Conservation (phyloP, 1,140 invertebrate genomes). For the Zaprionus ornatus region DNA sequence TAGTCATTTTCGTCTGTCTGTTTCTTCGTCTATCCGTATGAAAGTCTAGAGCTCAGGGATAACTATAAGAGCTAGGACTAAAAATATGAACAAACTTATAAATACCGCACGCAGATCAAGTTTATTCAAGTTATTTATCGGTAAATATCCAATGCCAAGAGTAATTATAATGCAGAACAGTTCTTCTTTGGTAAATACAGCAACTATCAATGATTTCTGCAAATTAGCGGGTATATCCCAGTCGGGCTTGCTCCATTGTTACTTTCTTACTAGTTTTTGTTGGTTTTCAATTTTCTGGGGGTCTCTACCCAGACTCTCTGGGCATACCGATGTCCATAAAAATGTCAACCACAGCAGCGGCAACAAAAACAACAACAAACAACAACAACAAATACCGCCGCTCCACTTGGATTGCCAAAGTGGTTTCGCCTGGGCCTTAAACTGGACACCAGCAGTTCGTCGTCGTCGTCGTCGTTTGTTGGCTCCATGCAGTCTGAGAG, state of each 20-base stretch:
- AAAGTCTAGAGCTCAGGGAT: too few relatives aligned
- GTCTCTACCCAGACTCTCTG: slow-evolving; percentile 19
- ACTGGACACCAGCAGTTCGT: slow-evolving; percentile 5
- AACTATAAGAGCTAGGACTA: too few relatives aligned
- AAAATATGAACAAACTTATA: too few relatives aligned
- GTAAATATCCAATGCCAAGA: too few relatives aligned
- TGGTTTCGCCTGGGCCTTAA: slow-evolving; percentile 36
- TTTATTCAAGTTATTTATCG: too few relatives aligned
- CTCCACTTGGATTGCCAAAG: slow-evolving; percentile 47
- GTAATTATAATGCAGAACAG: too few relatives aligned
- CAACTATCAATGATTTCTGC: too few relatives aligned
- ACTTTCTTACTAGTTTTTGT: slow-evolving; percentile 5
- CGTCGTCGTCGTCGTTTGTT: slow-evolving; percentile 2
- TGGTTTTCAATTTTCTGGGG: slow-evolving; percentile 13
- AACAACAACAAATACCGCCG: slow-evolving; percentile 18
- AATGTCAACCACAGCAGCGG: slow-evolving; percentile 59
- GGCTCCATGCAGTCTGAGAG: slow-evolving; percentile 52
- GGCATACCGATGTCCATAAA: slow-evolving; percentile 60
- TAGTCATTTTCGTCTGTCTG: too few relatives aligned
- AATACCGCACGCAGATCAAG: too few relatives aligned
- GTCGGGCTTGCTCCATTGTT: neutral
- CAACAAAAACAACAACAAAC: slow-evolving; percentile 12
- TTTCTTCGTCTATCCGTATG: too few relatives aligned
- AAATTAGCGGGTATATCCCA: too few relatives aligned
- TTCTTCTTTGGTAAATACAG: too few relatives aligned